Conservation (phyloP, 1,140 invertebrate species). For the Heliothis subflexa region DNA sequence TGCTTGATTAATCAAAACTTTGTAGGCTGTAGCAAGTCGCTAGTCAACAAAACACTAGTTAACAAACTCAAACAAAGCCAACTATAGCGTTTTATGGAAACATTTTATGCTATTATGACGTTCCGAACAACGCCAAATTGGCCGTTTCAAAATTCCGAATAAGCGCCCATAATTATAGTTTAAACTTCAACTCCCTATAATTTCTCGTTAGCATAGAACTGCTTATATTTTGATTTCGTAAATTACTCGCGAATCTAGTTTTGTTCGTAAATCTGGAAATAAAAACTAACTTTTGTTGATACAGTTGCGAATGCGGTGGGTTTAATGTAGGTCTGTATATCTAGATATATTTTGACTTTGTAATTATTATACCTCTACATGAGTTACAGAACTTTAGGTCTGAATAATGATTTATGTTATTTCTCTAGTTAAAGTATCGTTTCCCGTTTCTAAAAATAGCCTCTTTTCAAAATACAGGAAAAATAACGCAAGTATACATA, state of each 20-base stretch:
- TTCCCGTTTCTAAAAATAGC: no score
- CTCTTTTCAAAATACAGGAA: no score
- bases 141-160: conserved; percentile 49
- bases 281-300: neutral
- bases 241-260: conserved; percentile 38
- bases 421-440: no score
- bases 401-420: no score
- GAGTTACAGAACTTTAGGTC: no score
- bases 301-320: no score
- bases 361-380: no score
- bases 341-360: no score
- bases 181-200: conserved; percentile 50
- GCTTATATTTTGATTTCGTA: conserved; percentile 43
- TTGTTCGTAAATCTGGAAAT: neutral
- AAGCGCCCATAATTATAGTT: conserved; percentile 54
- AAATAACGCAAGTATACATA: no score
- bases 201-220: conserved; percentile 42
- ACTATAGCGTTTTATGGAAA: conserved; percentile 32
- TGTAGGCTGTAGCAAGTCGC: conserved; percentile 8
- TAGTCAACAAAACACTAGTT: conserved; percentile 21
- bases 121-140: conserved; percentile 44
- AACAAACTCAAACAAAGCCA: conserved; percentile 28
- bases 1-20: conserved; percentile 11
- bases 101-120: conserved; percentile 50
- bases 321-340: no score